These are phyloP conservation scores for Actinemys pallida DNA, from an alignment of 2,113 vertebrate species.

Conservation along the genomic window DNA sequence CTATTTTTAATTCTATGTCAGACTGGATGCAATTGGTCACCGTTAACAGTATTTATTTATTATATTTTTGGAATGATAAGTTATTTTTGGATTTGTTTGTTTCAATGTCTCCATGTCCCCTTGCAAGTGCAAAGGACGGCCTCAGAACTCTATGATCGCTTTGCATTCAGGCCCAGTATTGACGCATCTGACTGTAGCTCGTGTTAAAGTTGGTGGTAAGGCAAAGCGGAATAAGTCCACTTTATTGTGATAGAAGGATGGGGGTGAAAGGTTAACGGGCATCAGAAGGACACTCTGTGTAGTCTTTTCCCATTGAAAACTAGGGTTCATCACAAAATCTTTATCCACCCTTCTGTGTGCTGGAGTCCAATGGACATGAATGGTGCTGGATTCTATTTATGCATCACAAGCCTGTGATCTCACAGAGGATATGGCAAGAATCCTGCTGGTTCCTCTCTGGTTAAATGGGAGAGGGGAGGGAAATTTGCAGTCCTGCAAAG, in stretches of 20 bases:
- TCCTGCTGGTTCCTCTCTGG: not conserved
- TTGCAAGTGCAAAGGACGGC: not conserved
- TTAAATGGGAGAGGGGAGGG: fast-evolving
- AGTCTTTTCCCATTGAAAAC: not conserved
- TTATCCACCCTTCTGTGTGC: not conserved
- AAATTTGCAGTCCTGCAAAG: not conserved
- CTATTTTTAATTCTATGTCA: constrained; percentile 22
- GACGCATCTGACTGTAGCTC: constrained; percentile 5
- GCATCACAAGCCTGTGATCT: not conserved
- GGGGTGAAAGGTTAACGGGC: not conserved
- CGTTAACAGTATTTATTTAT: constrained; percentile 74
- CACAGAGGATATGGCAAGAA: not conserved
- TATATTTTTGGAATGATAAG: not conserved
- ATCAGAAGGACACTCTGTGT: not conserved
- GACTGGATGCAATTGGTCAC: constrained; percentile 1
- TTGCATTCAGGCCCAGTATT: not conserved
- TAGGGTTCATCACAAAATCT: not conserved
- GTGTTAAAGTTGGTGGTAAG: not conserved
- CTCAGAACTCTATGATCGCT: not conserved
- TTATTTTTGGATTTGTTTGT: constrained; percentile 52
- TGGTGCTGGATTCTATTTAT: not conserved
- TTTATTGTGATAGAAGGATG: not conserved
- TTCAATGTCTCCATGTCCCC: constrained; percentile 2
- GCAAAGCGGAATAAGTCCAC: not conserved
- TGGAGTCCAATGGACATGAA: not conserved